A percentile compares a stretch with the other conserved stretches of the same genome.
Conservation (phyloP, 2,888 invertebrate species). For the Nymphalis c-album region DNA sequence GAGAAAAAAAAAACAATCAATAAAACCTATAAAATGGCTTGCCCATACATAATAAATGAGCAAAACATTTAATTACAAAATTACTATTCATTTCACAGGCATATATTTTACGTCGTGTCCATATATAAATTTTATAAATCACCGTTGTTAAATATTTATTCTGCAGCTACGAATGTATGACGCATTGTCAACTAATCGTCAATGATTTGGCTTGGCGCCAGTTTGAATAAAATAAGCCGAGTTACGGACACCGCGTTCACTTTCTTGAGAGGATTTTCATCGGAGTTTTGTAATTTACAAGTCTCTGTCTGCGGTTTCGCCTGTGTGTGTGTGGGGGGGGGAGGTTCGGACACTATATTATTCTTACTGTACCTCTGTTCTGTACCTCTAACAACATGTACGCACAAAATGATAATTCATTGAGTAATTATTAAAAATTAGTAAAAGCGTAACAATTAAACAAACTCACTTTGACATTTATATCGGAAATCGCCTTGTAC, state of each 20-base stretch:
- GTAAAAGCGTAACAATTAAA: no score
- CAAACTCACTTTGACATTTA: no score
- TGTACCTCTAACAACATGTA: no score
- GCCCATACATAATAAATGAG: background rate
- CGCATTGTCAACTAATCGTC: constrained; percentile 60
- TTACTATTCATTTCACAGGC: constrained; percentile 4
- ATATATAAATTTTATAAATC: constrained; percentile 37
- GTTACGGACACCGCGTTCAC: constrained; percentile 1
- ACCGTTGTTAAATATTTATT: constrained; percentile 38
- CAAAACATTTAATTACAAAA: background rate
- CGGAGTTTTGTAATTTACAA: constrained; percentile 2
- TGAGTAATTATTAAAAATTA: no score
- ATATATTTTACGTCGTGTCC: constrained; percentile 16
- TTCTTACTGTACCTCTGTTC: no score
- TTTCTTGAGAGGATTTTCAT: background rate
- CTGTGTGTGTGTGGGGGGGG: no score
- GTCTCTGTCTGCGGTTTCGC: no score
- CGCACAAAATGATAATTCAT: no score
- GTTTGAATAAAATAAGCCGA: constrained; percentile 29
- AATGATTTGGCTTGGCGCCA: constrained; percentile 61
- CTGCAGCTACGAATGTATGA: constrained; percentile 46
- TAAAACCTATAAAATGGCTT: background rate
- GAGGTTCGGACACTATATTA: no score
- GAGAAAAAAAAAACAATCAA: background rate
- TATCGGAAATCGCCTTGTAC: no score